Conservation (phyloP, 2,113 vertebrate genomes). For the Clarias magur region DNA sequence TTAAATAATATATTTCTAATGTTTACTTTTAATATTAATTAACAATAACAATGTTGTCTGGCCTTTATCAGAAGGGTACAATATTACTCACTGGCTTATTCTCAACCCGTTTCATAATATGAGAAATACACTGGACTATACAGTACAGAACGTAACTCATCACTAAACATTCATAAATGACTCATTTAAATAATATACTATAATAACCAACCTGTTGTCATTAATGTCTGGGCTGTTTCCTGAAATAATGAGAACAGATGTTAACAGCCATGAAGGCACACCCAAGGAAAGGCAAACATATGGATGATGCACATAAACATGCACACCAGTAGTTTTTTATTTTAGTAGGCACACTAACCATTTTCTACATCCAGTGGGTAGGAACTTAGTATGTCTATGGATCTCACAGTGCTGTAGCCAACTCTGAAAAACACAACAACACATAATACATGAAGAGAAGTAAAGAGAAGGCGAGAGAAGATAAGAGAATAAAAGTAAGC, state of each 20-base stretch:
- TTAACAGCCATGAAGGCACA: background rate
- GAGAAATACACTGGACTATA: background rate
- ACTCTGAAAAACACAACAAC: slow-evolving; percentile 61
- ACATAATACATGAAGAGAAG: background rate
- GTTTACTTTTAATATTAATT: background rate
- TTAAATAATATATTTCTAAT: background rate
- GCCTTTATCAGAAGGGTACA: background rate
- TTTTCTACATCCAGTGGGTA: slow-evolving; percentile 86
- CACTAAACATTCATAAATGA: background rate
- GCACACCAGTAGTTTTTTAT: background rate
- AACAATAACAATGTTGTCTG: background rate
- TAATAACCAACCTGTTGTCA: slow-evolving; percentile 80
- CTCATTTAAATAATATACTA: background rate
- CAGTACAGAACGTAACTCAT: background rate
- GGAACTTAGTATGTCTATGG: slow-evolving; percentile 76
- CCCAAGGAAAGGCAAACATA: background rate
- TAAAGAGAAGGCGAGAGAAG: background rate
- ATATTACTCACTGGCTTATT: background rate
- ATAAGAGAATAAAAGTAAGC: background rate
- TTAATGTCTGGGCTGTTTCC: slow-evolving; percentile 89
- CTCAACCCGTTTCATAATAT: background rate
- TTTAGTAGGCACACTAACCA: slow-evolving; percentile 65
- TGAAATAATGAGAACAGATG: slow-evolving; percentile 55
- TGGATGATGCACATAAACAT: background rate
- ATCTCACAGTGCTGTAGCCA: slow-evolving; percentile 76